A percentile compares a stretch with the other conserved stretches of the same genome.
Evolutionary conservation across 2,797 vertebrate genomes (phyloP).

Genomic region (Orientallactaga sibirica): DNA sequence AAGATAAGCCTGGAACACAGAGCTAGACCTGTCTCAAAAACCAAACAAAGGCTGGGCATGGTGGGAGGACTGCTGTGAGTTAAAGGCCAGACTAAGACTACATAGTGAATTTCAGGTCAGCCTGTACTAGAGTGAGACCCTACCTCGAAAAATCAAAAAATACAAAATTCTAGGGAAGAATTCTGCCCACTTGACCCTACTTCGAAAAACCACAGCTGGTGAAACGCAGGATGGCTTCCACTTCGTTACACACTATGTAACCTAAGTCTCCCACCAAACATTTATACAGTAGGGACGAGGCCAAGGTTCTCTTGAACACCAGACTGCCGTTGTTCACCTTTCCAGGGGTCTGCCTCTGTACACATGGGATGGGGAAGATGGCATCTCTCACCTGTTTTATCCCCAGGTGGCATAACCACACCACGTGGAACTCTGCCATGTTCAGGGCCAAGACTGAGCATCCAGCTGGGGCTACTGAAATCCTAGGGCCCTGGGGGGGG

Average conservation of each 20-base stretch:
- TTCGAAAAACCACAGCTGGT: too few species aligned
- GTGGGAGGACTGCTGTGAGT: too few species aligned
- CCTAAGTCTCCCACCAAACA: not conserved
- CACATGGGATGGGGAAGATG: too few species aligned
- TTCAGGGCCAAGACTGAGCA: not conserved
- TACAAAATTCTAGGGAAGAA: not conserved
- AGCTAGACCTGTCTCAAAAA: too few species aligned
- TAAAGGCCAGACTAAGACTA: too few species aligned
- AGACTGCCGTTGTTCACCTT: accelerated
- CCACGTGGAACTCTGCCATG: not conserved
- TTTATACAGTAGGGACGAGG: not conserved
- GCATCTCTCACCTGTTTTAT: not conserved
- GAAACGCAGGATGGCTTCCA: not conserved
- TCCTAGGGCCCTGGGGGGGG: too few species aligned
- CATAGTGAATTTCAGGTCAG: too few species aligned
- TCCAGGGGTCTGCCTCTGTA: not conserved
- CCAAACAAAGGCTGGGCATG: too few species aligned
- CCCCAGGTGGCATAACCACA: not conserved
- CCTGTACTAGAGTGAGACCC: too few species aligned
- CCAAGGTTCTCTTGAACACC: not conserved
- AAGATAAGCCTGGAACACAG: too few species aligned
- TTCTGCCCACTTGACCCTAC: too few species aligned
- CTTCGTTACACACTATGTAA: not conserved
- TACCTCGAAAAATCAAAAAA: too few species aligned
- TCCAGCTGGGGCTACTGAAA: not conserved